These are phyloP conservation scores for Stictonetta naevosa DNA, from an alignment of 2,113 vertebrate genomes.

Conservation along the genomic window DNA sequence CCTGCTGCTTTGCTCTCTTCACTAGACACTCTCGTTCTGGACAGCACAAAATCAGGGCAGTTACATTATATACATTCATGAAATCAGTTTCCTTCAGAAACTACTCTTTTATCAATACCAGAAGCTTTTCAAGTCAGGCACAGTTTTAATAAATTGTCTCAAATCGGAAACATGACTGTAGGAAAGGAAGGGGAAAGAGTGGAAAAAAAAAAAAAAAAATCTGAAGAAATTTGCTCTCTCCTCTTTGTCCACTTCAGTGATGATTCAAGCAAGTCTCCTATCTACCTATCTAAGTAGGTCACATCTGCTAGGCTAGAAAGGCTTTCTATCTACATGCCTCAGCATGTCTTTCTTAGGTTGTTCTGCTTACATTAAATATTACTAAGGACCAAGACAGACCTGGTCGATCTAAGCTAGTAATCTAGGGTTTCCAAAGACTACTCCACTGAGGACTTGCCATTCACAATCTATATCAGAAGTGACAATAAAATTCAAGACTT, in stretches of 20 bases:
- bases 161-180: background rate
- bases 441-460: fast-evolving
- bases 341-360: background rate
- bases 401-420: background rate
- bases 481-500: background rate
- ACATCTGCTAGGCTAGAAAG: background rate
- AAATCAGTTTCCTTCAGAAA: background rate
- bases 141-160: background rate
- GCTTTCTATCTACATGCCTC: background rate
- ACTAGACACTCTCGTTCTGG: background rate
- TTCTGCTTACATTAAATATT: background rate
- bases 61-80: background rate
- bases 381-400: background rate
- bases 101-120: background rate
- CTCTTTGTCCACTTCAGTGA: background rate
- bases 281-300: background rate
- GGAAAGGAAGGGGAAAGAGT: background rate
- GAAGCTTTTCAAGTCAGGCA: background rate
- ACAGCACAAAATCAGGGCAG: background rate
- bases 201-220: background rate
- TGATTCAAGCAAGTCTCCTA: background rate
- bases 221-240: background rate
- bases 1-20: background rate
- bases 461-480: background rate
- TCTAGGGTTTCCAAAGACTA: background rate